Evolutionary conservation across 2,888 invertebrate species (phyloP), one percentile per base, ranked within the genome.

Genomic region (Tinea trinotella): DNA sequence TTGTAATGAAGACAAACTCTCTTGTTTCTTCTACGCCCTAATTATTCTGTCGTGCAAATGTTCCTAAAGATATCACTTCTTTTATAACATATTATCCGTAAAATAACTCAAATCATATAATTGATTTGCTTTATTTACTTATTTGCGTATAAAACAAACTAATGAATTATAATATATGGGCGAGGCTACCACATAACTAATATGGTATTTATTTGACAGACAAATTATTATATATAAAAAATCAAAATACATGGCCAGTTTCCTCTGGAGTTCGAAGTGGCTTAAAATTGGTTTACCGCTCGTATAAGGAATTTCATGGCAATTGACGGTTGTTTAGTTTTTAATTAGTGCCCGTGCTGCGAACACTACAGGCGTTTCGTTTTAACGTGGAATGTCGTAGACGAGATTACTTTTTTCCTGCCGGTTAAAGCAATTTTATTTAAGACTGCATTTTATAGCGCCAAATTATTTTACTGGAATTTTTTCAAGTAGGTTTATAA

Each of bases 291-390:
- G 74, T 80, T 81, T 80, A 74, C 72, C 76, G 74, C 70, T 71
- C 65, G 60, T 70, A 76, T 79, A 79, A 76, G 80, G 77, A 80
- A 80, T 83, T 83, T 78, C 77, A 77, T 80, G 73, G 77, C 72
- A 74, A 74, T 81, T 75, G 72, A 71, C 62, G 66, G 70, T 71
- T 80, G 75, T 78, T 82, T 79, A 74, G 71, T 66, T 68, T 71
- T 75, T 84, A 82, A 83, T 84, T 84, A 82, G 80, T 74, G 64
- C 64, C 69, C 65, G 50, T 24, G 50, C 20, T 24, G 50, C 24
- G 50, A 22, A 22, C 50, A 13, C 48, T 48, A 19, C 18, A 63
- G 64, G 66, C 64, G 65, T 70, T 68, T 62, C 64, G 69, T 72
- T 66, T 71, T 62, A 66, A 67, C 69, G 61, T 67, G 71, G 70